Evolutionary conservation across 2,797 vertebrate species (phyloP), one percentile per base, ranked within the genome.

Genomic region (Nyctalus aviator): DNA sequence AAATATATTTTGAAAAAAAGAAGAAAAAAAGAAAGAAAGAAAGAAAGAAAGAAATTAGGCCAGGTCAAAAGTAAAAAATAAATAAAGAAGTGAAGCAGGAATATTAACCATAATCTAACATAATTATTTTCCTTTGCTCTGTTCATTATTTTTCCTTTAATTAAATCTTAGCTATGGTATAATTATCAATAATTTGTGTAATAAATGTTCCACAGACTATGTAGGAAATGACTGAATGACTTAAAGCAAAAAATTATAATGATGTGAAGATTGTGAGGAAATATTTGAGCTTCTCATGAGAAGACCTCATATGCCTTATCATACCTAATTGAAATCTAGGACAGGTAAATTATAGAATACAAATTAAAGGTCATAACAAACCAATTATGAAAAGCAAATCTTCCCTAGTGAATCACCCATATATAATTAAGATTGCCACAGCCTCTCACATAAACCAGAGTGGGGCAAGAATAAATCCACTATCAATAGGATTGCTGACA

Each of bases 321-420:
- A 91, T 77, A 89, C 73, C 21, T 82, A 94, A 96, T 95, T 90
- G 86, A 93, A 94, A 95, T 37, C 55, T 93, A 90, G 59, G 32
- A 81, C 55, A 86, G 86, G 50, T 91, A 97, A 95, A 93, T 94
- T 86, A 89, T n/a, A 93, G 50, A 20, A 21, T 86, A 93, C 30
- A 94, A 88, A 94, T 92, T 72, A 83, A 53, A 93, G 62, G 23
- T 89, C 66, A 88, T 83, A 82, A 90, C 12, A 93, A 75, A 83
- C 81, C 59, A 95, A 11, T 96, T 93, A 92, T 75, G 86, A 87
- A 85, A 93, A 84, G 68, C 90, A 91, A 78, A 90, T 59, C 35
- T 92, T 21, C 48, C 64, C 69, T 53, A 32, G 79, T 88, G 90
- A 84, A 91, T 93, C 76, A 96, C 32, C 6, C 15, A 57, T 30